phyloP scores from a whole-genome alignment of 2,797 vertebrate species.

The Danio kyathit region DNA sequence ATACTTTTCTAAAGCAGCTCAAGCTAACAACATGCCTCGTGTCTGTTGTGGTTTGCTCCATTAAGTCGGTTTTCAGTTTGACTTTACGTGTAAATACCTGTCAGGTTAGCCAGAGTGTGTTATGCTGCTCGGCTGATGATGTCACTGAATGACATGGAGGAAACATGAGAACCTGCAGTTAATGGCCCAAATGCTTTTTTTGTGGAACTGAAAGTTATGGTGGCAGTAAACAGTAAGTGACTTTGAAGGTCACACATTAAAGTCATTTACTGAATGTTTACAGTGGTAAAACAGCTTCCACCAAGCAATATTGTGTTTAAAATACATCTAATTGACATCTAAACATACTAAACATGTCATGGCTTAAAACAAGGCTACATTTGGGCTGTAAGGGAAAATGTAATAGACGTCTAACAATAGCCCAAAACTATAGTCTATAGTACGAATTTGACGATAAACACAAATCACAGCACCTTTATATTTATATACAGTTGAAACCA shows the following conservation, averaged over 20 bases:
- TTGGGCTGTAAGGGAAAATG: too few relatives aligned
- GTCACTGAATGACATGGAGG: conserved; percentile 7
- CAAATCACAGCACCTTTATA: too few relatives aligned
- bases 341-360: too few relatives aligned
- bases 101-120: neutral
- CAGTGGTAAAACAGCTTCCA: neutral
- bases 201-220: conserved; percentile 26
- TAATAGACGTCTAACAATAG: too few relatives aligned
- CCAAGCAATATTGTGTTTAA: too few relatives aligned
- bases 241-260: conserved; percentile 31
- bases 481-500: too few relatives aligned
- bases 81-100: conserved; percentile 2
- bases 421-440: too few relatives aligned
- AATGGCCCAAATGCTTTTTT: conserved; percentile 34
- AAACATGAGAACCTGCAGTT: conserved; percentile 5
- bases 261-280: neutral
- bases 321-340: too few relatives aligned
- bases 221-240: conserved; percentile 27
- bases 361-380: too few relatives aligned
- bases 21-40: neutral
- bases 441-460: too few relatives aligned
- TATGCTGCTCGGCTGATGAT: neutral
- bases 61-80: conserved; percentile 12
- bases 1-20: conserved; percentile 29
- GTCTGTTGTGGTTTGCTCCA: conserved; percentile 14